Conservation (phyloP, 2,888 invertebrate species). For the Augochlorella aurata region DNA sequence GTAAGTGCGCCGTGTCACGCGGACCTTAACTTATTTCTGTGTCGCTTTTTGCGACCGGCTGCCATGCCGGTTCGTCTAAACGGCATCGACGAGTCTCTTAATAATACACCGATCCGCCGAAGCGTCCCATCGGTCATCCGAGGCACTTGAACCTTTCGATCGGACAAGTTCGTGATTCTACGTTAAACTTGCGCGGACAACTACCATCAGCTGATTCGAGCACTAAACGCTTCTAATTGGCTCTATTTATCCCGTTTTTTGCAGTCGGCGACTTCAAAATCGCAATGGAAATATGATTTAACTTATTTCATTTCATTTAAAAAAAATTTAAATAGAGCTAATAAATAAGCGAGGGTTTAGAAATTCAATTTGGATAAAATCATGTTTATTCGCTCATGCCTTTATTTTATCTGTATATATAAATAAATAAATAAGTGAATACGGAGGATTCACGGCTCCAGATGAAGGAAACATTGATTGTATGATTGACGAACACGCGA, state of each 20-base stretch:
- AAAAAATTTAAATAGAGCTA: no score
- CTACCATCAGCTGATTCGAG: background rate
- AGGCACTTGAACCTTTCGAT: background rate
- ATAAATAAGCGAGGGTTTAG: no score
- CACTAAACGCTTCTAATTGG: background rate
- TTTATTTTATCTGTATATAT: no score
- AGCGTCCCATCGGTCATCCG: background rate
- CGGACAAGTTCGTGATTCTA: background rate
- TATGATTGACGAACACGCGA: background rate
- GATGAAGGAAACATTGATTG: background rate
- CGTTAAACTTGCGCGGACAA: background rate
- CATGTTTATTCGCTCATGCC: no score
- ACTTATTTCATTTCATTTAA: no score
- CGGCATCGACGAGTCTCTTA: constrained; percentile 6
- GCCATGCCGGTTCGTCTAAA: constrained; percentile 2
- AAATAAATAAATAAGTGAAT: no score
- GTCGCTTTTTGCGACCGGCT: constrained; percentile 5
- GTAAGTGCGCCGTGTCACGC: constrained; percentile 27
- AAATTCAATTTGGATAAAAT: no score
- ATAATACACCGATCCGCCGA: background rate
- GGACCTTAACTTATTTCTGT: background rate
- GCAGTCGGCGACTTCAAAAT: no score
- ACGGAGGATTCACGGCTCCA: no score
- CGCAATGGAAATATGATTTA: no score
- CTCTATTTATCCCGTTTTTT: no score